Evolutionary conservation across 35 echinoderm and acorn worm species (phyloP).

Genomic region (Apostichopus californicus): DNA sequence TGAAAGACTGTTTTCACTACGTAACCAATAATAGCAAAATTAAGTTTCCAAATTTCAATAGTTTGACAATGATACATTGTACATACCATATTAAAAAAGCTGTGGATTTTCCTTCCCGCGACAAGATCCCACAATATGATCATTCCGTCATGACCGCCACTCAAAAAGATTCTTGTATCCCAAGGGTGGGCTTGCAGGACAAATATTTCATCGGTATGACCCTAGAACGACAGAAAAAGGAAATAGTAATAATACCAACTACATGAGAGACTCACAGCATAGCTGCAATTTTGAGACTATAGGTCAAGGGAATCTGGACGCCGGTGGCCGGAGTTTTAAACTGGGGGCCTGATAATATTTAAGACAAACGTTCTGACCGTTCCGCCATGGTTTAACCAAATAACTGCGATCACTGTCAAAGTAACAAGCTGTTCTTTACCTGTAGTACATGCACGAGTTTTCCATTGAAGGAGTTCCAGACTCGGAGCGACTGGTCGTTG

Average conservation of each 20-base stretch:
- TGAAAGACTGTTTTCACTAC: too few relatives aligned
- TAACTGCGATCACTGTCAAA: too few relatives aligned
- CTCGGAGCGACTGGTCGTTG: constrained; percentile 90
- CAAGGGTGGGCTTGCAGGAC: constrained; percentile 84
- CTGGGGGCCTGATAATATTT: too few relatives aligned
- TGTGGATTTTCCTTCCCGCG: constrained; percentile 71
- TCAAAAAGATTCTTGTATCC: constrained; percentile 85
- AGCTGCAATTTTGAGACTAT: too few relatives aligned
- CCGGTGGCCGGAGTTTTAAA: too few relatives aligned
- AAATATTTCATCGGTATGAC: constrained; percentile 97
- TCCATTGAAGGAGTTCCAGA: constrained; percentile 89
- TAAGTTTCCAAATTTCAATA: too few relatives aligned
- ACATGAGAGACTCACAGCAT: too few relatives aligned
- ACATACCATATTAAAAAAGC: constrained; percentile 83
- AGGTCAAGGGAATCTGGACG: too few relatives aligned
- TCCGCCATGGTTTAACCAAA: too few relatives aligned
- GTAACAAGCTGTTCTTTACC: constrained; percentile 41
- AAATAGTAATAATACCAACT: too few relatives aligned
- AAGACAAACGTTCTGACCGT: too few relatives aligned
- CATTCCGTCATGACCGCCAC: constrained; percentile 92
- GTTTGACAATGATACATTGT: background rate
- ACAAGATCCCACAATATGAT: constrained; percentile 93
- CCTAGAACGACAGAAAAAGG: constrained; percentile 31
- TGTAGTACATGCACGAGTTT: constrained; percentile 77
- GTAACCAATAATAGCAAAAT: too few relatives aligned